Evolutionary conservation across 2,888 invertebrate genomes (phyloP), one percentile per base, ranked within the genome.

Genomic region (Cactoblastis cactorum): DNA sequence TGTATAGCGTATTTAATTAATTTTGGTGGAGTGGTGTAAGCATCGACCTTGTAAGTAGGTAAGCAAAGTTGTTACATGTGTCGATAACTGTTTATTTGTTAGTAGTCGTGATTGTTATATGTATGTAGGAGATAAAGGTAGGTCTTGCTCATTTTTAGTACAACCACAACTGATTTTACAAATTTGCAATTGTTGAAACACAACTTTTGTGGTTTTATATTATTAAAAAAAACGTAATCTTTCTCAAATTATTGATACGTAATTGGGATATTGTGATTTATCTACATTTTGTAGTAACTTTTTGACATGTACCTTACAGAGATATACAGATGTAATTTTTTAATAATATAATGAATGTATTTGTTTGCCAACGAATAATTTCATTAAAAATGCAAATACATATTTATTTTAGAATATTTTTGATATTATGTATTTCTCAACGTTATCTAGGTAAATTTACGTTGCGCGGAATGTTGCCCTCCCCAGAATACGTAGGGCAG

Each of bases 71-170:
- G 37, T 37, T 37, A 37, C 15, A 37, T 37, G 37, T 37, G 37
- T 37, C 37, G 17, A 28, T 43, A 43, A 43, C 28, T 43, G 43
- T 43, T n/a, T 43, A 43, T 28, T 43, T 28, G 43, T 43, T 32
- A 43, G 43, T 43, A 43, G 15, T 15, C 17, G 43, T 43, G 43
- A 11, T 28, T 19, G 14, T 2, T 43, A 24, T 43, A 22, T 28
- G 41, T 24, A 24, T 14, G 41, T 41, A 15, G 12, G 41, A 22
- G 22, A 4, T 22, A 12, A 19, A n/a, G 14, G 1, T 41, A 9
- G 24, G 28, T 15, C 17, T 32, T 43, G 43, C 43, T 43, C 43
- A 43, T 28, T 22, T 12, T 28, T 9, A 28, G 8, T 9, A 12
- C 24, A 24, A 41, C 11, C n/a, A 12, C 9, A 41, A 41, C 14